Evolutionary conservation across 2,888 invertebrate genomes (phyloP).

Genomic region (Apamea sordens): DNA sequence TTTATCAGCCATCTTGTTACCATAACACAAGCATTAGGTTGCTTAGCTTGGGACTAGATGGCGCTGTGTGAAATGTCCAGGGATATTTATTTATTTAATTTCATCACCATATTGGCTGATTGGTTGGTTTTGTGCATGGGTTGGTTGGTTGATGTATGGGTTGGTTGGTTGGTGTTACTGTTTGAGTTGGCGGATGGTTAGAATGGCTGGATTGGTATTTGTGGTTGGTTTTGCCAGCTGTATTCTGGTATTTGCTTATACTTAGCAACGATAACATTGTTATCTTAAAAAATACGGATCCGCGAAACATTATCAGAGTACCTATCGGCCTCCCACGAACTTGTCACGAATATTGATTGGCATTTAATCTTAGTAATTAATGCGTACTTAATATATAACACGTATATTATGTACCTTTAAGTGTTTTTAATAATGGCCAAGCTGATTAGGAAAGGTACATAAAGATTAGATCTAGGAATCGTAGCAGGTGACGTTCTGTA

Average conservation of each 20-base stretch:
- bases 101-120: too few relatives aligned
- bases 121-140: not conserved
- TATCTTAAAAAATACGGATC: slow-evolving; percentile 11
- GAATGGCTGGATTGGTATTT: too few relatives aligned
- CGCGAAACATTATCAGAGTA: slow-evolving; percentile 9
- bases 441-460: not conserved
- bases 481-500: too few relatives aligned
- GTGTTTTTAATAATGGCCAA: not conserved
- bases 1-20: too few relatives aligned
- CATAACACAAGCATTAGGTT: too few relatives aligned
- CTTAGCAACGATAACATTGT: not conserved
- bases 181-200: too few relatives aligned
- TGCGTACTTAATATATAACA: slow-evolving; percentile 12
- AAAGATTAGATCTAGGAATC: too few relatives aligned
- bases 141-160: not conserved
- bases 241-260: not conserved
- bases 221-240: not conserved
- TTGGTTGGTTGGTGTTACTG: too few relatives aligned
- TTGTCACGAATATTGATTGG: not conserved
- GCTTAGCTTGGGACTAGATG: too few relatives aligned
- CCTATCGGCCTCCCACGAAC: slow-evolving; percentile 28
- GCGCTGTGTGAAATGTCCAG: too few relatives aligned
- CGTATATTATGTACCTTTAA: not conserved
- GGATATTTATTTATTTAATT: too few relatives aligned
- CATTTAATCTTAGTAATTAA: slow-evolving; percentile 21